Percentiles rank a stretch among this genome's conserved stretches.
phyloP scores from a whole-genome alignment of 2,888 invertebrate genomes.

The Acleris cristana region DNA sequence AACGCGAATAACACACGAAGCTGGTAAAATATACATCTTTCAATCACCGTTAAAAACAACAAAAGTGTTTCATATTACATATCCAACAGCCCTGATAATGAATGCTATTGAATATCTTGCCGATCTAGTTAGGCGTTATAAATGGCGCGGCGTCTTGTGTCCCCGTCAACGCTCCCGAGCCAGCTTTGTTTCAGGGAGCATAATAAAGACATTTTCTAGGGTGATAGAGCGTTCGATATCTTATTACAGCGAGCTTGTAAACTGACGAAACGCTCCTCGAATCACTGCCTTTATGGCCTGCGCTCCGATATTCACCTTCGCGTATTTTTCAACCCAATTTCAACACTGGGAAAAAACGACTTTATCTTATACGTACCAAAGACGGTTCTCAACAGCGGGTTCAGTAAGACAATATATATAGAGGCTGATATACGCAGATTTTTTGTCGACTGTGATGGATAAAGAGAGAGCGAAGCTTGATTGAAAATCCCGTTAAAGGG shows the following conservation, averaged over 20 bases:
- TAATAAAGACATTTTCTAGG: constrained; percentile 70
- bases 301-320: constrained; percentile 69
- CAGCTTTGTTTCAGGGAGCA: constrained; percentile 42
- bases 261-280: constrained; percentile 69
- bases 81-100: constrained; percentile 1
- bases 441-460: constrained; percentile 70
- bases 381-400: constrained; percentile 42
- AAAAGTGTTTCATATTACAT: neutral
- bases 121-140: constrained; percentile 33
- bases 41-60: neutral
- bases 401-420: constrained; percentile 43
- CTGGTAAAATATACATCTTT: neutral
- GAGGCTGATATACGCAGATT: constrained; percentile 65
- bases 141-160: constrained; percentile 42
- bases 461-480: constrained; percentile 61
- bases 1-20: no score
- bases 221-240: constrained; percentile 72
- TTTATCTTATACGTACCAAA: constrained; percentile 41
- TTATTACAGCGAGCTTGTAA: constrained; percentile 74
- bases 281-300: constrained; percentile 71
- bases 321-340: constrained; percentile 50
- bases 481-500: constrained; percentile 66
- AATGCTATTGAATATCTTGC: constrained; percentile 27
- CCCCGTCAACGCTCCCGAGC: constrained; percentile 35
- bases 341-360: constrained; percentile 44